These are phyloP conservation scores for Melolontha melolontha DNA, from an alignment of 2,888 invertebrate species.

Conservation along the genomic window DNA sequence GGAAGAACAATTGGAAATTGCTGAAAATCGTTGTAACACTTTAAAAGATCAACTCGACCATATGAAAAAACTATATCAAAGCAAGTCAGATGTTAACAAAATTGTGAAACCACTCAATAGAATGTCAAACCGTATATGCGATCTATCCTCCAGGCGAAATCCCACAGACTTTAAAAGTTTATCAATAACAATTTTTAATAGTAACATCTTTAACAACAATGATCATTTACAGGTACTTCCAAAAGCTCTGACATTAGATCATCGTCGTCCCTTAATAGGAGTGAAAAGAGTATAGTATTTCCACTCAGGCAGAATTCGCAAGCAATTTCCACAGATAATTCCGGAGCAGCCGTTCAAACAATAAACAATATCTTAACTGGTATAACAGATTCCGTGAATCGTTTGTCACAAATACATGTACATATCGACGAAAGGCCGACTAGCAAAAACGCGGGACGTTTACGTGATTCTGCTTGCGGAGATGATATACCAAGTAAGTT, in stretches of 20 bases:
- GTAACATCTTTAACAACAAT: slow-evolving; percentile 15
- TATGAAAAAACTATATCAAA: slow-evolving; percentile 63
- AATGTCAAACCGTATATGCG: slow-evolving; percentile 11
- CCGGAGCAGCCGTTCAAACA: slow-evolving; percentile 60
- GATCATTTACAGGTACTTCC: slow-evolving; percentile 6
- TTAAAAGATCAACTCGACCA: slow-evolving; percentile 64
- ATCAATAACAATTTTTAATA: background rate
- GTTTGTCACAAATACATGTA: slow-evolving; percentile 52
- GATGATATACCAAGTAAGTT: slow-evolving; percentile 40
- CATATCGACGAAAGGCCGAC: slow-evolving; percentile 34
- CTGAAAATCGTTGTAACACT: slow-evolving; percentile 63
- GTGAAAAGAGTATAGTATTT: slow-evolving; percentile 10
- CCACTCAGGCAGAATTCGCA: slow-evolving; percentile 56
- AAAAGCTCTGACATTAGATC: slow-evolving; percentile 24
- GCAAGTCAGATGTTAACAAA: slow-evolving; percentile 31
- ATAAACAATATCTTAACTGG: slow-evolving; percentile 62
- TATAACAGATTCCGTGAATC: slow-evolving; percentile 62
- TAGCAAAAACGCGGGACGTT: slow-evolving; percentile 16
- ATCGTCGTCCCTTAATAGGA: slow-evolving; percentile 12
- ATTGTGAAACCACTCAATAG: slow-evolving; percentile 13
- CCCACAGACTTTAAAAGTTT: slow-evolving; percentile 19
- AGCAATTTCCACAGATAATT: slow-evolving; percentile 58
- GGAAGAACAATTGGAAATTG: slow-evolving; percentile 63
- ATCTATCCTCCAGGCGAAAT: slow-evolving; percentile 19
- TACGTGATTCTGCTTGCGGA: slow-evolving; percentile 40